These are phyloP conservation scores for Tor tambroides DNA, from an alignment of 2,113 vertebrate species.

Conservation along the genomic window DNA sequence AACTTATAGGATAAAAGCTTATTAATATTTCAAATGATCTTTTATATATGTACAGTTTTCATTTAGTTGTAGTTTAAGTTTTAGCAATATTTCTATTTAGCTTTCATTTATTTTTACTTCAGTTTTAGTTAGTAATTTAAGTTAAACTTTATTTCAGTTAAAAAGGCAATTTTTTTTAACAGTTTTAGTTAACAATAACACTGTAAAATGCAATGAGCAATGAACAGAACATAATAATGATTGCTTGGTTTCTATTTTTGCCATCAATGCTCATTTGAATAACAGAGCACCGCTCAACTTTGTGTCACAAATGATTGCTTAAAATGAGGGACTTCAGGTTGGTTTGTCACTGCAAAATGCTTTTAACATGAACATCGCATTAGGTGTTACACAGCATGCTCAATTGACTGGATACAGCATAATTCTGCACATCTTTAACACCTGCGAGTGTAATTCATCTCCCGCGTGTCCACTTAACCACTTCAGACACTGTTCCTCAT, in stretches of 20 bases:
- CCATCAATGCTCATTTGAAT: not conserved
- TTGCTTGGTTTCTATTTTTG: not conserved
- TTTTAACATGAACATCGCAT: not conserved
- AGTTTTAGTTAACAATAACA: not conserved
- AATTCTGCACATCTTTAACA: not conserved
- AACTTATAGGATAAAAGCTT: no score
- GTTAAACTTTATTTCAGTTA: not conserved
- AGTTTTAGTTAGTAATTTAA: not conserved
- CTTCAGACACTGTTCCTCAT: slow-evolving; percentile 22
- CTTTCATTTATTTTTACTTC: not conserved
- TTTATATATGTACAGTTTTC: not conserved
- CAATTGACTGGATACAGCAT: not conserved
- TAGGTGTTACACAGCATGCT: not conserved
- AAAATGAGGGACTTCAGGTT: not conserved
- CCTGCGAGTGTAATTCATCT: not conserved
- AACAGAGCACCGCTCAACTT: not conserved
- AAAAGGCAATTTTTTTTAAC: not conserved
- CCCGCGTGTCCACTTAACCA: not conserved
- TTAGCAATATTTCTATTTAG: no score
- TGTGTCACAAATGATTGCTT: not conserved
- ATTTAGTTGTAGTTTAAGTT: not conserved
- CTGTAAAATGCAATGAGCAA: not conserved
- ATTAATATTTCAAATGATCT: no score
- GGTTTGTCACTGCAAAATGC: not conserved
- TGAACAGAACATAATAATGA: not conserved